phyloP scores from a whole-genome alignment of 1,140 invertebrate genomes.

The Pachyrhynchus sulphureomaculatus region DNA sequence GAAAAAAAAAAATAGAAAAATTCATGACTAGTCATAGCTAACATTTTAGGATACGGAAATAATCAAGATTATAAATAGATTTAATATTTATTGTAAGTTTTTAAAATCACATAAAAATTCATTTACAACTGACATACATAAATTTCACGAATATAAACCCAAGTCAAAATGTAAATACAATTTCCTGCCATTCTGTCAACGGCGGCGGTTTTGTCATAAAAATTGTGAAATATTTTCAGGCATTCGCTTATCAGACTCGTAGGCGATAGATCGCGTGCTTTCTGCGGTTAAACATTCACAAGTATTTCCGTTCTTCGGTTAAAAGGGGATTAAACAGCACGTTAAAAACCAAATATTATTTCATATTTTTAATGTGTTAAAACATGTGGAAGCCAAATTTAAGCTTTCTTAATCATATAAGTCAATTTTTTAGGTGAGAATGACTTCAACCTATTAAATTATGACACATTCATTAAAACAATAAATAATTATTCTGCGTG shows the following conservation, averaged over 20 bases:
- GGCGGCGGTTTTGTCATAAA: constrained; percentile 4
- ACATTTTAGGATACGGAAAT: no score
- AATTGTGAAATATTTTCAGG: constrained; percentile 12
- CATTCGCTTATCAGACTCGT: constrained; percentile 8
- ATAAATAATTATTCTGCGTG: no score
- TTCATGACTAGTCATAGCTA: no score
- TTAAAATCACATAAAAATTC: not conserved
- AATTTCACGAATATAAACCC: not conserved
- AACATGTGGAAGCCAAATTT: not conserved
- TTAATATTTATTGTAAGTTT: not conserved
- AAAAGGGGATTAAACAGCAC: not conserved
- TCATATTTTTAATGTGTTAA: not conserved
- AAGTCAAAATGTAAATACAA: constrained; percentile 5
- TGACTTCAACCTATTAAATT: no score
- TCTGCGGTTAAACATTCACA: not conserved
- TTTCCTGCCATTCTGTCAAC: constrained; percentile 4
- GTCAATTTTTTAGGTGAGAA: no score
- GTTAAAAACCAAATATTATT: constrained; percentile 3
- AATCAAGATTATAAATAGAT: no score
- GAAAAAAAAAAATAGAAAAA: no score
- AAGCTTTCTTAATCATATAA: no score
- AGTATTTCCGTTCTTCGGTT: constrained; percentile 6
- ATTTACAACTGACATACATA: not conserved
- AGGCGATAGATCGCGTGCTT: constrained; percentile 8
- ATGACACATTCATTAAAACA: no score